Base-by-base conservation (phyloP, 2,888 invertebrate genomes). In the Meiosimyza decipiens region DNA sequence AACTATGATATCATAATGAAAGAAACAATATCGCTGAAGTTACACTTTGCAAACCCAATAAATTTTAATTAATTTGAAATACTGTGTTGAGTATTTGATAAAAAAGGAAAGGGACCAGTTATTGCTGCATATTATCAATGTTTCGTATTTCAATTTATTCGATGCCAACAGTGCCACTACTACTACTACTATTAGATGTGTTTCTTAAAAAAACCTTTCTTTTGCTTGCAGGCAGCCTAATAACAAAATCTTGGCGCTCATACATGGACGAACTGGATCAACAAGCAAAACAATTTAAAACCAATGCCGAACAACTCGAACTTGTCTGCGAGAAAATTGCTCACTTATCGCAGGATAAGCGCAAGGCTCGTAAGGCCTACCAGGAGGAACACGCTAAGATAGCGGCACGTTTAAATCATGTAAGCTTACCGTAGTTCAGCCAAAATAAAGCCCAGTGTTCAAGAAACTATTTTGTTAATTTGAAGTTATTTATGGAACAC, bases 241-340 rank as follows among this genome's bases (percentile, higher is more conserved):
- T 93, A 80, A 90, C 91, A 52, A 89, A 90, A 71, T 91, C 92
- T 66, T 97, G 97, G 97, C 91, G 92, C 80, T 92, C 92, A 72
- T 93, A 96, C 88, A 93, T 97, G 87, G 95, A 95, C 81, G 96
- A 97, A 82, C 91, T 97, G 87, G 97, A 97, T 85, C 93, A 91
- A 82, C 92, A 94, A 71, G 94, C 95, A 28, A 92, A 93, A 79
- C 89, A 94, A 78, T 92, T 98, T 74, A 92, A 92, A 82, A 91
- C 92, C 75, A 97, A 96, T 85, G 94, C 96, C 2, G 97, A 97
- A 85, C 91, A 92, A 33, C 89, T 98, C 79, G 95, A 95, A 84
- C 92, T 91, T 47, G 91, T 93, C 76, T 95, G 95, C 13, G 96
- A 97, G 80, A 92, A 94, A 78, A 90, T 98, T 77, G 91, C 91